Conservation (phyloP, 2,888 invertebrate species). For the Caenorhabditis sp. region DNA sequence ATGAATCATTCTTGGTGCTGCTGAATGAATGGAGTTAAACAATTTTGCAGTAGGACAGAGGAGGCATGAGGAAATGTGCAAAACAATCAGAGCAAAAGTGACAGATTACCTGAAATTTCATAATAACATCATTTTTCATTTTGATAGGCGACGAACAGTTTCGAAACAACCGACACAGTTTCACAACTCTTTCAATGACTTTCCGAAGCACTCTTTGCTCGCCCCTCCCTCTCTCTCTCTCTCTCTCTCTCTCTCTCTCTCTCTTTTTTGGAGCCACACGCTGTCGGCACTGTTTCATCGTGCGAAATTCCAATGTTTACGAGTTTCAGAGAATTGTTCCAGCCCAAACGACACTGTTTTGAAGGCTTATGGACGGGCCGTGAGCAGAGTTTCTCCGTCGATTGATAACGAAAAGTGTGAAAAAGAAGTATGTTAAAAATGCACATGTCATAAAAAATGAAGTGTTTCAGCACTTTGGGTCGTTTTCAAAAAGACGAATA, state of each 20-base stretch:
- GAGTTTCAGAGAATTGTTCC: conserved; percentile 52
- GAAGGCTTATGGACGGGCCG: conserved; percentile 3
- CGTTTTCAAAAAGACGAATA: too few species aligned
- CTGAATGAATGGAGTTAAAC: too few species aligned
- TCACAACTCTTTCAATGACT: conserved; percentile 38
- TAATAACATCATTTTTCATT: conserved; percentile 14
- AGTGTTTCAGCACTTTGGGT: not conserved
- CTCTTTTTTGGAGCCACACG: conserved; percentile 6
- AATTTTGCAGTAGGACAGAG: not conserved
- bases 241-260: not conserved
- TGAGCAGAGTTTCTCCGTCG: not conserved
- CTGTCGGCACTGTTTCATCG: conserved; percentile 11
- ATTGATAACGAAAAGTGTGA: conserved; percentile 38
- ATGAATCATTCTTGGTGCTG: too few species aligned
- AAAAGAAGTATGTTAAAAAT: conserved; percentile 41
- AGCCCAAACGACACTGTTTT: conserved; percentile 8
- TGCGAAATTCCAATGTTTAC: conserved; percentile 35
- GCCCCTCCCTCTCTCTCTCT: not conserved
- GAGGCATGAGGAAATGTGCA: too few species aligned
- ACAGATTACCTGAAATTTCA: conserved; percentile 15
- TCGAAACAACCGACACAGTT: conserved; percentile 10
- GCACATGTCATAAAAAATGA: conserved; percentile 1
- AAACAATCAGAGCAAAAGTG: too few species aligned
- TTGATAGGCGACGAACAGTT: conserved; percentile 15
- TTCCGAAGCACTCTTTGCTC: not conserved